These are phyloP conservation scores for Morus bassanus DNA, from an alignment of 2,797 vertebrate genomes.

Conservation along the genomic window DNA sequence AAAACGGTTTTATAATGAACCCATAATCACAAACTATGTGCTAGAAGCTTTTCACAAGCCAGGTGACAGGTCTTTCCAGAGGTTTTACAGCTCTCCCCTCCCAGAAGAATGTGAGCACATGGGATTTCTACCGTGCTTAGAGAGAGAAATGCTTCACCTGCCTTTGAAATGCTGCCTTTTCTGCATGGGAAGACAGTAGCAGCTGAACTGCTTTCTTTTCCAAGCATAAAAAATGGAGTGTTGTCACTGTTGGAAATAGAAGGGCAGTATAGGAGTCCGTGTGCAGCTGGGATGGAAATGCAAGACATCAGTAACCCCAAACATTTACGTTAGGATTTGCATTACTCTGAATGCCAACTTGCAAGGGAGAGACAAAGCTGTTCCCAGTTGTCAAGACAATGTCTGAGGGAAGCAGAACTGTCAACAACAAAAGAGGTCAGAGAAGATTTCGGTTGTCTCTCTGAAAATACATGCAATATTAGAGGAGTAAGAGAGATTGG, in stretches of 20 bases:
- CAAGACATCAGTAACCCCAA: neutral
- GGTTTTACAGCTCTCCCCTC: neutral
- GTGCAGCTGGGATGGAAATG: neutral
- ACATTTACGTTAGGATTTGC: conserved; percentile 1
- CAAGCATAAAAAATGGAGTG: neutral
- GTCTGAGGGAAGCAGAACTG: neutral
- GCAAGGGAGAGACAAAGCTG: neutral
- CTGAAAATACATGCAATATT: neutral
- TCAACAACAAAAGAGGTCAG: neutral
- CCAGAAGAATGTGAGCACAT: neutral
- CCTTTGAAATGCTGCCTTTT: neutral
- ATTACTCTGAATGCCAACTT: neutral
- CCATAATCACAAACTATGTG: neutral
- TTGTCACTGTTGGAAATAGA: neutral
- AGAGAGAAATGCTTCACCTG: neutral
- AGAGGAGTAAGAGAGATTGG: neutral
- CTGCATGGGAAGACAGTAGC: neutral
- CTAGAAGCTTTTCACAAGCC: neutral
- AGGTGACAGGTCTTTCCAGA: neutral
- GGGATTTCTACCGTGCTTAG: neutral
- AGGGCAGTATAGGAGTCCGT: neutral
- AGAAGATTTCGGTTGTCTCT: neutral
- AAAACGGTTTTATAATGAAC: neutral
- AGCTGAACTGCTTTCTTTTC: neutral
- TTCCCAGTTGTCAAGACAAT: neutral